Base-by-base conservation (phyloP, 2,888 invertebrate species). In the Andrena haemorrhoa region DNA sequence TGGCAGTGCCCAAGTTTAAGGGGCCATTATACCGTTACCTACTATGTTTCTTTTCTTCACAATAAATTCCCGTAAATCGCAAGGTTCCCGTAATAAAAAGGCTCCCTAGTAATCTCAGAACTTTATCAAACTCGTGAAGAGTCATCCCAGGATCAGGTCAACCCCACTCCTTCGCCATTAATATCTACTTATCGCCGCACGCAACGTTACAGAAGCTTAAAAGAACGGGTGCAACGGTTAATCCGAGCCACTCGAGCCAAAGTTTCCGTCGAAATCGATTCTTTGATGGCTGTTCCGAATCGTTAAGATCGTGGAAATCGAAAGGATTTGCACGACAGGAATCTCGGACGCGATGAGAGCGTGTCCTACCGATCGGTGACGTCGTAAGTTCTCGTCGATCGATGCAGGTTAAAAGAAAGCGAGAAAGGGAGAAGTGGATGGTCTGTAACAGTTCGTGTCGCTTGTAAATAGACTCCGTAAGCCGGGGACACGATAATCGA, bases 391-490 rank as follows among this genome's bases (percentile, higher is more conserved):
- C n/a, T 41, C 51, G 49, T 58, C 47, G 65, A n/a, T 35, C 29
- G 63, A 35, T 33, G 6, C 23, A 53, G 12, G 7, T 51, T 51
- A 20, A 35, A 41, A 33, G 5, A 47, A 10, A 20, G 33, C 68
- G 26, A 66, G 29, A 73, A 64, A 65, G 10, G 41, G 61, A 69
- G 31, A 65, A 12, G 41, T 41, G 41, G 70, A 74, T 29, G 60
- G 74, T 12, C 41, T 33, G 58, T 78, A 73, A 78, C 78, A 60
- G 76, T 58, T 66, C 66, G 75, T 51, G 66, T 79, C 75, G 79
- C 65, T 79, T 81, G 72, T 81, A 81, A 82, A 81, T 76, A 82
- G 76, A 63, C 80, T 65, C 53, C 72, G 74, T 64, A 79, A 58
- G 56, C 51, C 78, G 41, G 68, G 68, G n/a, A 51, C 20, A 51